Conservation (phyloP, 2,113 vertebrate genomes). For the Struthidea cinerea region DNA sequence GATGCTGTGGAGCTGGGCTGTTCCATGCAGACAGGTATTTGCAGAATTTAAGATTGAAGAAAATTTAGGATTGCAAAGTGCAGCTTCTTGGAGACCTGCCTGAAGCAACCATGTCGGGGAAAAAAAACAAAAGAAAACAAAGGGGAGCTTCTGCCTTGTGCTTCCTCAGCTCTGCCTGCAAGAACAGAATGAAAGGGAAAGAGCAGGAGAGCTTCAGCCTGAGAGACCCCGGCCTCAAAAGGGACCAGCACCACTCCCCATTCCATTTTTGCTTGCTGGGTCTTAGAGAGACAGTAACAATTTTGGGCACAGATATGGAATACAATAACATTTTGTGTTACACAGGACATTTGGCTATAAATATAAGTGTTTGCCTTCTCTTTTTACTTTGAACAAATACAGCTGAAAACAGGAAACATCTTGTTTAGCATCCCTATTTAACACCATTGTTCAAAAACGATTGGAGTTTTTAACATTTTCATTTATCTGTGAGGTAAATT, state of each 20-base stretch:
- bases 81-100: not conserved
- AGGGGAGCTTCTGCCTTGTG: not conserved
- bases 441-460: not conserved
- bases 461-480: not conserved
- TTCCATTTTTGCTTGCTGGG: not conserved
- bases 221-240: accelerated
- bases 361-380: not conserved
- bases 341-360: not conserved
- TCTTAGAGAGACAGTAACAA: no score
- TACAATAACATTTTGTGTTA: not conserved
- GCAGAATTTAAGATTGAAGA: not conserved
- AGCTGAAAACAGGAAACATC: not conserved
- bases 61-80: not conserved
- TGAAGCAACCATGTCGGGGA: not conserved
- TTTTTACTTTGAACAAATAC: not conserved
- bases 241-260: accelerated
- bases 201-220: not conserved
- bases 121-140: not conserved
- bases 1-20: not conserved
- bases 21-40: not conserved
- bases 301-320: not conserved
- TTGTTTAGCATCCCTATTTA: not conserved
- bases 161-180: not conserved
- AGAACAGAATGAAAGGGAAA: not conserved
- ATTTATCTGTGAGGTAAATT: not conserved